Evolutionary conservation across 2,113 vertebrate species (phyloP), one percentile per base, ranked within the genome.

Genomic region (Gnathonemus echidnorhynchus): DNA sequence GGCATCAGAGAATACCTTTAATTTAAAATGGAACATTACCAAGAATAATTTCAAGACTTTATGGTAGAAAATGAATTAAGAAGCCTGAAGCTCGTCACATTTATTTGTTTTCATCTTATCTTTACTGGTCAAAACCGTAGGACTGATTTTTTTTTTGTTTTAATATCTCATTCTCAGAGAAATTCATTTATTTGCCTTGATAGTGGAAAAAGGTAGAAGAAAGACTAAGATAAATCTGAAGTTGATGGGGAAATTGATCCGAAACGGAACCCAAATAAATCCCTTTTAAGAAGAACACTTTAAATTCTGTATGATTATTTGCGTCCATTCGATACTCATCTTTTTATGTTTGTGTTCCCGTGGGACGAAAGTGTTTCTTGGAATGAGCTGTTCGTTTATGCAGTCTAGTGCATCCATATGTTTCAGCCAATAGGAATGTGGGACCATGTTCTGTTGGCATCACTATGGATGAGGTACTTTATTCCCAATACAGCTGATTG

Each of bases 241-340:
- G 8, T 87, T 62, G 45, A 45, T 17, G 31, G n/a, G n/a, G 45
- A 88, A 87, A 90, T 52, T 1, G 27, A 87, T 74, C 62, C 46
- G 50, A 39, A 87, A 27, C 45, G 31, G 48, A 90, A 74, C 85
- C 27, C 84, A 46, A 86, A 35, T 21, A 90, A 86, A 66, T 66
- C 45, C 17, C 21, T 49, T 24, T 87, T 85, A 86, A n/a, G 45
- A 85, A 48, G 21, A 85, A 27, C 42, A 66, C 56, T 46, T 50
- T 87, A 58, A 90, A 90, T 46, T 66, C 86, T 90, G 83, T 13
- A 89, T 19, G 45, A 50, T 86, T 74, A 39, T 49, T 49, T 27
- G 46, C 24, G 21, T 13, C 46, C 4, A 1, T 27, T 27, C 46
- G 8, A 45, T 49, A 80, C 35, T 77, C 70, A 17, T 19, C 35